Percentiles rank a stretch among this genome's conserved stretches.
Conservation (phyloP, 1,140 invertebrate species). For the Bombus impatiens region DNA sequence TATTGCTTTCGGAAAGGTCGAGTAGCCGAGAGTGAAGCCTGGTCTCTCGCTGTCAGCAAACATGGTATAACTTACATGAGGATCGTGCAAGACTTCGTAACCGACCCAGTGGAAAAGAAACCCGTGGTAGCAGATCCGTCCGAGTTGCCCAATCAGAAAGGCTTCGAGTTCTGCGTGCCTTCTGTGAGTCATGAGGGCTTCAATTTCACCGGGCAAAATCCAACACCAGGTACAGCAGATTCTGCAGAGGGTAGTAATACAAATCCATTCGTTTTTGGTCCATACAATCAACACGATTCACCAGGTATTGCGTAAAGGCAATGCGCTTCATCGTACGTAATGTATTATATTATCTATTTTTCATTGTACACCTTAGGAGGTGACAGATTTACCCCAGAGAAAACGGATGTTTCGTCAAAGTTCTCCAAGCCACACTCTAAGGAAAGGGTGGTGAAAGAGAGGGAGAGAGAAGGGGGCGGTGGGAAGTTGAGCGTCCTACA, state of each 20-base stretch:
- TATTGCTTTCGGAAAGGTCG: conserved; percentile 86
- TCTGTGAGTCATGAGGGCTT: conserved; percentile 77
- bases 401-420: conserved; percentile 71
- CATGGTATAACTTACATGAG: conserved; percentile 88
- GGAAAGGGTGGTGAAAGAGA: conserved; percentile 73
- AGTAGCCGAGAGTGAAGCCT: conserved; percentile 84
- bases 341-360: background rate
- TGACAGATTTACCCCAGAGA: conserved; percentile 68
- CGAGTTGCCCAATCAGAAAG: conserved; percentile 80
- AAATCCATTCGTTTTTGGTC: conserved; percentile 86
- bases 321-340: background rate
- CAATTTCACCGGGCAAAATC: conserved; percentile 76
- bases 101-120: conserved; percentile 74
- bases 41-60: conserved; percentile 88
- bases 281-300: conserved; percentile 74
- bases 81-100: conserved; percentile 82
- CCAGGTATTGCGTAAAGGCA: conserved; percentile 51
- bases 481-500: conserved; percentile 86
- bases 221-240: conserved; percentile 61
- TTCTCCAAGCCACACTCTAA: conserved; percentile 74
- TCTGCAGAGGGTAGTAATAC: conserved; percentile 69
- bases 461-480: conserved; percentile 81
- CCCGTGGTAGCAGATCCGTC: conserved; percentile 55
- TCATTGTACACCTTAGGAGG: conserved; percentile 62
- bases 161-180: conserved; percentile 84